phyloP scores from a whole-genome alignment of 2,113 vertebrate genomes.

The Speoplatyrhinus poulsoni region DNA sequence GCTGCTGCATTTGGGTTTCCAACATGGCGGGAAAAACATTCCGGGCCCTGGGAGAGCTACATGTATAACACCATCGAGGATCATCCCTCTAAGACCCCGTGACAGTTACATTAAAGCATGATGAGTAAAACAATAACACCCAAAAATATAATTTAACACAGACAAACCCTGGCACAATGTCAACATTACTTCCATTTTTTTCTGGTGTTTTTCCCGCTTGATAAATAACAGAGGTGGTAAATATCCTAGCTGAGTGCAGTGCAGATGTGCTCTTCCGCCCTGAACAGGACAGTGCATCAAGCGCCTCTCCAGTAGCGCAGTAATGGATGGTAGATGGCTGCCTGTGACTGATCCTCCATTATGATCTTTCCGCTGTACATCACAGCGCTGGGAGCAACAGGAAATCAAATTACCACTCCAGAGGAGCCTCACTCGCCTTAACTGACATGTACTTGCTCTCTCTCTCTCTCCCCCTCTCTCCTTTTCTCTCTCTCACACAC shows the following conservation, averaged over 20 bases:
- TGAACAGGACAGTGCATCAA: constrained; percentile 45
- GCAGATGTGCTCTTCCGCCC: constrained; percentile 64
- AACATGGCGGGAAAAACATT: too few species aligned
- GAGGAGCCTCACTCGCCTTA: constrained; percentile 52
- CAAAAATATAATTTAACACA: constrained; percentile 18
- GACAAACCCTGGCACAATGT: constrained; percentile 28
- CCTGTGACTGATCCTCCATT: constrained; percentile 45
- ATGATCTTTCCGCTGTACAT: constrained; percentile 54
- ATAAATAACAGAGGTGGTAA: constrained; percentile 52
- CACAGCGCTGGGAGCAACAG: constrained; percentile 59
- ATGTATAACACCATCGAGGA: too few species aligned
- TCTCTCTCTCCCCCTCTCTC: constrained; percentile 3
- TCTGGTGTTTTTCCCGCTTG: constrained; percentile 35
- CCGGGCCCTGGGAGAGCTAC: too few species aligned
- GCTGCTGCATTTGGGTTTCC: too few species aligned
- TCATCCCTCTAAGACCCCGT: too few species aligned
- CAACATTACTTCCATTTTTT: constrained; percentile 32
- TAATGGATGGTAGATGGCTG: constrained; percentile 69
- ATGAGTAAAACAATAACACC: background rate
- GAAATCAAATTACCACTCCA: constrained; percentile 71
- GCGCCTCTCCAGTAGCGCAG: constrained; percentile 40
- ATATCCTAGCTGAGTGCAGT: constrained; percentile 47
- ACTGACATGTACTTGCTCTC: constrained; percentile 16
- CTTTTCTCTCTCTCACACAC: background rate
- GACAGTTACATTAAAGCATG: background rate